Evolutionary conservation across 2,888 invertebrate genomes (phyloP).

Genomic region (Neoascia interrupta): DNA sequence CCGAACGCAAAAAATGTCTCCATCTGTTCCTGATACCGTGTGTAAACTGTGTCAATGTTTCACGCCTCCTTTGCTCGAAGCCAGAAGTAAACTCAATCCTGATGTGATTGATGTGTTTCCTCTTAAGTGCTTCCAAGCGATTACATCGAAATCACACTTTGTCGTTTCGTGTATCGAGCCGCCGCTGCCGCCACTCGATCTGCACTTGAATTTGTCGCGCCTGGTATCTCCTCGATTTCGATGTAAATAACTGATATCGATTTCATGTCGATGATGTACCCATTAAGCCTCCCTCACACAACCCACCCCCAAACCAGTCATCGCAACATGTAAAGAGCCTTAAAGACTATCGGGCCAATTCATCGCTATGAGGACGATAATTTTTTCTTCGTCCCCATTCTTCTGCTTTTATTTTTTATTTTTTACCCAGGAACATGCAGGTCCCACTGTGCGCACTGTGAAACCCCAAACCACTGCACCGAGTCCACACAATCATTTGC

Average conservation of each 20-base stretch:
- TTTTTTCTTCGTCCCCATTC: no score
- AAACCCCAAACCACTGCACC: neutral
- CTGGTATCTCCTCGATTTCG: slow-evolving; percentile 12
- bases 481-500: slow-evolving; percentile 36
- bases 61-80: neutral
- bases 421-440: no score
- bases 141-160: slow-evolving; percentile 48
- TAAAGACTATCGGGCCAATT: neutral
- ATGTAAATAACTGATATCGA: slow-evolving; percentile 26
- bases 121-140: slow-evolving; percentile 40
- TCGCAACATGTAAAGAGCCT: neutral
- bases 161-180: slow-evolving; percentile 30
- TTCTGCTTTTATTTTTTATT: no score
- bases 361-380: slow-evolving; percentile 13
- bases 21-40: no score
- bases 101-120: slow-evolving; percentile 43
- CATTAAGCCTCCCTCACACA: no score
- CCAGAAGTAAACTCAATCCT: neutral
- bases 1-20: no score
- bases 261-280: slow-evolving; percentile 26
- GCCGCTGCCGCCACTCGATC: slow-evolving; percentile 5
- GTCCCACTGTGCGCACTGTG: neutral
- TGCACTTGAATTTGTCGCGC: slow-evolving; percentile 9
- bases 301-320: no score
- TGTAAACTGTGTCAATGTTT: neutral